Percentiles rank a stretch among this genome's conserved stretches.
These are phyloP conservation scores for Morphnarchus princeps DNA, from an alignment of 2,113 vertebrate species.

Conservation along the genomic window DNA sequence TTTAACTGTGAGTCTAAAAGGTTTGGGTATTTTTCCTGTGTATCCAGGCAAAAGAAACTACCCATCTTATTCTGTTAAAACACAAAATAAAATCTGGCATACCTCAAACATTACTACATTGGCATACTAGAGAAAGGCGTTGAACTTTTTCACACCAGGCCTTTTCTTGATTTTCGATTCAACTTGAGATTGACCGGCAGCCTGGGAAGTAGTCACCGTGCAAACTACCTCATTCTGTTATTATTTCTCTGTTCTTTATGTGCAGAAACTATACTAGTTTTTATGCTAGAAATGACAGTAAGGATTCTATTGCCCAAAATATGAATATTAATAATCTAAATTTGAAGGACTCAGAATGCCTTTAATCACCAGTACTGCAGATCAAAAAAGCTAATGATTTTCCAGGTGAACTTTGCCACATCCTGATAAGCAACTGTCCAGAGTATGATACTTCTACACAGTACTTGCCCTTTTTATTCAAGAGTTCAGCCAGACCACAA, in stretches of 20 bases:
- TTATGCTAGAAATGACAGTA: background rate
- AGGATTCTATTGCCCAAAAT: background rate
- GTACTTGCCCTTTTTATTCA: background rate
- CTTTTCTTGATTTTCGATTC: background rate
- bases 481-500: slow-evolving; percentile 23
- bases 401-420: background rate
- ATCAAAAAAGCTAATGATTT: background rate
- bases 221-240: background rate
- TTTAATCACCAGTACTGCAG: background rate
- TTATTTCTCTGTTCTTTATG: background rate
- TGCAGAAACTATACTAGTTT: background rate
- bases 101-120: background rate
- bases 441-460: background rate
- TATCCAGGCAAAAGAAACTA: background rate
- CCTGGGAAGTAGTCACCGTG: background rate
- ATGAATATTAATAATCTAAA: background rate
- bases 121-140: background rate
- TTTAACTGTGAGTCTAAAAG: background rate
- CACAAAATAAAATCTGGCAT: background rate
- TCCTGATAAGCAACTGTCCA: background rate
- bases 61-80: background rate
- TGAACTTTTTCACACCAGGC: background rate
- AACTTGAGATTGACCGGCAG: background rate
- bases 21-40: background rate
- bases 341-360: accelerated